Evolutionary conservation across 2,113 vertebrate genomes (phyloP).

Genomic region (Furnarius figulus): DNA sequence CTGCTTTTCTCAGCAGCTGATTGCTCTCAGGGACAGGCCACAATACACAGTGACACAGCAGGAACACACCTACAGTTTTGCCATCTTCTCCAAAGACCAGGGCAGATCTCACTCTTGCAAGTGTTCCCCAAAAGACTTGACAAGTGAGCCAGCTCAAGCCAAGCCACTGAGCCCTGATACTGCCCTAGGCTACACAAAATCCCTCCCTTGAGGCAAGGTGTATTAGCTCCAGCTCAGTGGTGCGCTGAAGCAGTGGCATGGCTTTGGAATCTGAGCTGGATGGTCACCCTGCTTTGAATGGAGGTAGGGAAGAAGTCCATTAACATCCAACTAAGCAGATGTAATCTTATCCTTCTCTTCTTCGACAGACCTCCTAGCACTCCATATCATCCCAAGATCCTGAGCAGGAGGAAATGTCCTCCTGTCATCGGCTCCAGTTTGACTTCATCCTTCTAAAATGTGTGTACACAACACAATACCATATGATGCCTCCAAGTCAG

Average conservation of each 20-base stretch:
- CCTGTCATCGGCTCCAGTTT: background rate
- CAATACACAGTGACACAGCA: accelerated
- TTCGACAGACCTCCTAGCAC: background rate
- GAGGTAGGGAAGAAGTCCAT: background rate
- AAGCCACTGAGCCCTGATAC: background rate
- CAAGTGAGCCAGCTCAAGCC: background rate
- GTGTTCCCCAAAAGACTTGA: background rate
- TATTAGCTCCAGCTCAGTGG: background rate
- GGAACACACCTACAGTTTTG: background rate
- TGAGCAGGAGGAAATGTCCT: background rate
- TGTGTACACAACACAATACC: accelerated
- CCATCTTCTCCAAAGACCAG: background rate
- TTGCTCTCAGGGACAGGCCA: background rate
- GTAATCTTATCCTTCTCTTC: background rate
- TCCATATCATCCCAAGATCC: background rate
- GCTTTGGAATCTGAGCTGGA: background rate
- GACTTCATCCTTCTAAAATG: background rate
- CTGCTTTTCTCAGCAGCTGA: background rate
- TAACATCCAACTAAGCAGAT: background rate
- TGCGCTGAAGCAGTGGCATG: accelerated
- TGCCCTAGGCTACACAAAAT: background rate
- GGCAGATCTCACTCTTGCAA: background rate
- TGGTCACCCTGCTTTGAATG: background rate
- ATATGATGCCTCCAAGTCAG: background rate
- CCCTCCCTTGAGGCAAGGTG: background rate